A percentile compares a stretch with the other conserved stretches of the same genome.
These are phyloP conservation scores for Epinephelus fuscoguttatus DNA, from an alignment of 2,113 vertebrate species.

Conservation along the genomic window DNA sequence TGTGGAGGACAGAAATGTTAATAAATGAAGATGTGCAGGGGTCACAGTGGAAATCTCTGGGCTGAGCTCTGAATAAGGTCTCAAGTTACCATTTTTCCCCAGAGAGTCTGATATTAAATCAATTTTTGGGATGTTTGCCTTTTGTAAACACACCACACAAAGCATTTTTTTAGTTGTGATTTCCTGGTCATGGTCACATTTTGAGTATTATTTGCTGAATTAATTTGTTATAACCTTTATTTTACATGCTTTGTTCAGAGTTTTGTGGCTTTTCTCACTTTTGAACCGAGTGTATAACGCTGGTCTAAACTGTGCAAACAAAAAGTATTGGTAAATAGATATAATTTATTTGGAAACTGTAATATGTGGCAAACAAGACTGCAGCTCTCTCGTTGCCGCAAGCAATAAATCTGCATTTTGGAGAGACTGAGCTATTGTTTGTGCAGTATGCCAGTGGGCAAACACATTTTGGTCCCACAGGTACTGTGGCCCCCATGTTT, in stretches of 20 bases:
- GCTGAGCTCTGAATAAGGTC: conserved; percentile 1
- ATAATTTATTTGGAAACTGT: background rate
- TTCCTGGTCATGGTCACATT: background rate
- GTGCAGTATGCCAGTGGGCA: conserved; percentile 29
- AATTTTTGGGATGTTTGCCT: background rate
- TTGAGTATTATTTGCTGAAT: background rate
- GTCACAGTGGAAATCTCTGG: conserved; percentile 6
- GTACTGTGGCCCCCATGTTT: conserved; percentile 22
- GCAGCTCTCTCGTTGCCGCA: background rate
- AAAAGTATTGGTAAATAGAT: conserved; percentile 4
- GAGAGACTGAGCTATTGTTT: conserved; percentile 21
- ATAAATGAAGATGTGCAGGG: conserved; percentile 10
- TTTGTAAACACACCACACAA: background rate
- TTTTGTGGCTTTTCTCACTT: background rate
- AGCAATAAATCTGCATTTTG: conserved; percentile 29
- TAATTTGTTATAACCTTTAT: background rate
- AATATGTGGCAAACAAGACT: conserved; percentile 4
- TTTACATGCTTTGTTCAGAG: background rate
- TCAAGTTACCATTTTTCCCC: background rate
- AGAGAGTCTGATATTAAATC: background rate
- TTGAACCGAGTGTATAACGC: too few species aligned
- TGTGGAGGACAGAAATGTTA: conserved; percentile 29
- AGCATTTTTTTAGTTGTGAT: background rate
- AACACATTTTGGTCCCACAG: conserved; percentile 44
- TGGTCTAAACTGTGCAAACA: background rate